Evolutionary conservation across 2,113 vertebrate genomes (phyloP).

Genomic region (Podilymbus podiceps): DNA sequence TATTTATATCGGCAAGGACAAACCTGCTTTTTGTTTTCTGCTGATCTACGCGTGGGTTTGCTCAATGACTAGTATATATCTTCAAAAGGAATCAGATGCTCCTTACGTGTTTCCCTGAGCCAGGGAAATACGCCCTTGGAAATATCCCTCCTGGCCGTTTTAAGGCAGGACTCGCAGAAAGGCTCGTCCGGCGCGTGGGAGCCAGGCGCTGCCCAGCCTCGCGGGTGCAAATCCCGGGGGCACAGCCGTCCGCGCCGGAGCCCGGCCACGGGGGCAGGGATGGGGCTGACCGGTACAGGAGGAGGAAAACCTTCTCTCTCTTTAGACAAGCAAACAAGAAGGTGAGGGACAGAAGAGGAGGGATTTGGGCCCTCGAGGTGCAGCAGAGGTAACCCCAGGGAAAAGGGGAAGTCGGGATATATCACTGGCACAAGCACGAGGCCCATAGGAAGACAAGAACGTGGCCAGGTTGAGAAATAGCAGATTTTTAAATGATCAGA

Average conservation of each 20-base stretch:
- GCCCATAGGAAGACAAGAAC: no score
- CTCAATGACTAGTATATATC: rapidly evolving
- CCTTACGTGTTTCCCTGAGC: rapidly evolving
- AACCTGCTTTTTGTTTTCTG: not conserved
- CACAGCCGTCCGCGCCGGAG: rapidly evolving
- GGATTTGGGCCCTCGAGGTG: not conserved
- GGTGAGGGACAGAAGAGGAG: no score
- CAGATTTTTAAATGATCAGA: not conserved
- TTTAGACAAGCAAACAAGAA: not conserved
- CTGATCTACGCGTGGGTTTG: rapidly evolving
- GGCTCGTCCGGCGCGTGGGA: rapidly evolving
- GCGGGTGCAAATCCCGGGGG: rapidly evolving
- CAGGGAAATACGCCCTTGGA: not conserved
- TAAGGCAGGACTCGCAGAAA: not conserved
- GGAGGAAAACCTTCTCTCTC: not conserved
- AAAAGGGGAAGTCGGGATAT: not conserved
- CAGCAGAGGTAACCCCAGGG: not conserved
- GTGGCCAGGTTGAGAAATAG: not conserved
- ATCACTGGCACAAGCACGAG: not conserved
- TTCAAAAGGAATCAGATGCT: rapidly evolving
- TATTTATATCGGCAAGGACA: not conserved
- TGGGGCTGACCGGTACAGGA: not conserved
- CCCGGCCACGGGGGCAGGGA: no score
- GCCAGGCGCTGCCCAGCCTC: rapidly evolving
- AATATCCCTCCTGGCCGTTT: rapidly evolving